Base-by-base conservation (phyloP, 1,140 invertebrate genomes). In the Parapsyche elsis region DNA sequence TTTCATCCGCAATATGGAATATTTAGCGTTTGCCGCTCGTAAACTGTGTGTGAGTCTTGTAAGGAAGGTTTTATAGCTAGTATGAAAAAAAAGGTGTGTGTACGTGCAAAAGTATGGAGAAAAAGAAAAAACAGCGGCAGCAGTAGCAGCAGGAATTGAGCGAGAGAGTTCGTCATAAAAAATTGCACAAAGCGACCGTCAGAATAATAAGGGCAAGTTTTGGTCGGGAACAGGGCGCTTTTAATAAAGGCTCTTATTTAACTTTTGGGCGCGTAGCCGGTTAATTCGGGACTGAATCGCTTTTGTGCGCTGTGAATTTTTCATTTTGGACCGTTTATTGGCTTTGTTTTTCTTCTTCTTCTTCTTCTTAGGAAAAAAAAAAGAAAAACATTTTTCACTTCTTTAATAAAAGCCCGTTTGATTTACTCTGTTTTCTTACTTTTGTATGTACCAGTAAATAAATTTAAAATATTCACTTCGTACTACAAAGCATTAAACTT, bases 271-370 rank as follows among this genome's bases (percentile, higher is more conserved):
- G 7, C 24, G 24, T 10, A 19, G 70, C 26, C 26, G 23, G 70
- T 71, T 75, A 75, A 75, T 75, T 75, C 73, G 16, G 16, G 73
- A 14, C 16, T 46, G 23, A 75, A 75, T 75, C 73, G 73, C 49
- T 74, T 71, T 74, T 74, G 71, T 57, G 64, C n/a, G 70, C 53
- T 75, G 46, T 24, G 73, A 75, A 75, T 75, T 57, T 75, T 75
- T 75, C 73, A 75, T 75, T 57, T 67, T 24, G 64, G 21, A 14
- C 64, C 59, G 19, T 67, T 67, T 67, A 53, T 53, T 53, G 49
- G 49, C 10, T 5, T 53, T 53, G 2, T 30, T 67, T 67, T 67
- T 26, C 26, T 67, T 12, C 10, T 53, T 12, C 49, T 16, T 12
- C 12, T 16, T 12, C 45, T 46, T 46, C 45, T 7, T 7, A 46